Conservation (phyloP, 2,797 vertebrate species). For the Acanthiza pusilla region DNA sequence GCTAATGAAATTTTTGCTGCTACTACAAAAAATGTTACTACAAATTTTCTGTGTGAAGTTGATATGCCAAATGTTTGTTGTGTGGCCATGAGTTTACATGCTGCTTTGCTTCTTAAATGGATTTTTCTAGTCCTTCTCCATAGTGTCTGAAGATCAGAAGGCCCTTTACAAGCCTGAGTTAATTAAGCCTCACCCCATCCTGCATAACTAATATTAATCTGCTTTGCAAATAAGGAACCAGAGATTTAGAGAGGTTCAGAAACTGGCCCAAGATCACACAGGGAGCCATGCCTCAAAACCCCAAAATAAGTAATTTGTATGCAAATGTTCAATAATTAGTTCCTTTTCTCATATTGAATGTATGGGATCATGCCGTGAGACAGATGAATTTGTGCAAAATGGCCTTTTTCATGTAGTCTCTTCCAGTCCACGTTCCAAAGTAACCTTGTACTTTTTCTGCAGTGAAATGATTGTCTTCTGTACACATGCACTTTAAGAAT, state of each 20-base stretch:
- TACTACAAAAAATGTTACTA: neutral
- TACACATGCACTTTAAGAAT: neutral
- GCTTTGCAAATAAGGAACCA: slow-evolving; percentile 12
- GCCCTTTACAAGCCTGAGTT: neutral
- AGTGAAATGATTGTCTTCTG: neutral
- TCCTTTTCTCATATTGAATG: neutral
- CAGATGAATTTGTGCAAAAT: neutral
- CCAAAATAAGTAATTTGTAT: neutral
- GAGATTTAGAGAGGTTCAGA: neutral
- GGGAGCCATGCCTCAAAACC: neutral
- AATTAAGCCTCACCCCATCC: neutral
- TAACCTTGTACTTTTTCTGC: neutral
- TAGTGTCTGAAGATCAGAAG: neutral
- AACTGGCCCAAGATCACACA: slow-evolving; percentile 36
- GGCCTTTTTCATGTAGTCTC: neutral
- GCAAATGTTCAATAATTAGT: slow-evolving; percentile 22
- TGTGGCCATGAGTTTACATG: neutral
- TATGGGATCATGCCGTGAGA: neutral
- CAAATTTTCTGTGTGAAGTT: neutral
- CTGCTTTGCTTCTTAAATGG: neutral
- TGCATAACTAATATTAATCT: neutral
- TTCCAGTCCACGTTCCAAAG: neutral
- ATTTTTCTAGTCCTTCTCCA: neutral
- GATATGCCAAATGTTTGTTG: neutral
- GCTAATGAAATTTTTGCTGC: neutral